Percentiles rank a stretch among this genome's conserved stretches.
Conservation (phyloP, 2,797 vertebrate species). For the Hozukius guyotensis region DNA sequence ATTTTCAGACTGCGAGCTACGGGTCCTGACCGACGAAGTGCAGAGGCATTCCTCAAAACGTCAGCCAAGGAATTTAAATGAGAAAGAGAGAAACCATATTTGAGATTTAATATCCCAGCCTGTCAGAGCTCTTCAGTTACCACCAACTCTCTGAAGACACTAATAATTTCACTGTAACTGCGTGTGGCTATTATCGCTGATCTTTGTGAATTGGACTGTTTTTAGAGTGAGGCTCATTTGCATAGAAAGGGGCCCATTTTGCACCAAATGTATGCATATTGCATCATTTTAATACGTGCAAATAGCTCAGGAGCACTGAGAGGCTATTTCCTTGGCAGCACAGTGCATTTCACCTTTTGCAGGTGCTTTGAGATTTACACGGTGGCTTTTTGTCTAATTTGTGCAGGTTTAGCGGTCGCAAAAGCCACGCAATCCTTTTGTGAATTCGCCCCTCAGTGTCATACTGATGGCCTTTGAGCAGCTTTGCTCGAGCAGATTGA, state of each 20-base stretch:
- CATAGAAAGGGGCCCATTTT: no score
- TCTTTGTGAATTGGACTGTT: neutral
- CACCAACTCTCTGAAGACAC: neutral
- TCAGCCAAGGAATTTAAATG: neutral
- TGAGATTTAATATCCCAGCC: neutral
- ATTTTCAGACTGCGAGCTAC: neutral
- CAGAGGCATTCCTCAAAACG: neutral
- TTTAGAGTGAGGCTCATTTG: no score
- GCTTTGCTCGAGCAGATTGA: constrained; percentile 28
- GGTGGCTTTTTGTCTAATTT: neutral
- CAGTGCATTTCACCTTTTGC: neutral
- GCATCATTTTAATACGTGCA: neutral
- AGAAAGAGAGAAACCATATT: neutral
- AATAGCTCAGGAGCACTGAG: neutral
- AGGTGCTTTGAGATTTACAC: neutral
- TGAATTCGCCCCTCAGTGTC: neutral
- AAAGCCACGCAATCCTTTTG: neutral
- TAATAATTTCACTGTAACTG: neutral
- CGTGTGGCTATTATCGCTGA: neutral
- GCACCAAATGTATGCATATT: neutral
- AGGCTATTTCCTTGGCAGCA: neutral
- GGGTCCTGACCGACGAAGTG: neutral
- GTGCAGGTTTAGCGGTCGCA: neutral
- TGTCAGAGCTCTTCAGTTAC: neutral
- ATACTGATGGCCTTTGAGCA: constrained; percentile 18